Evolutionary conservation across 1,140 invertebrate genomes (phyloP), one percentile per base, ranked within the genome.

Genomic region (Macrocentrus cingulum): DNA sequence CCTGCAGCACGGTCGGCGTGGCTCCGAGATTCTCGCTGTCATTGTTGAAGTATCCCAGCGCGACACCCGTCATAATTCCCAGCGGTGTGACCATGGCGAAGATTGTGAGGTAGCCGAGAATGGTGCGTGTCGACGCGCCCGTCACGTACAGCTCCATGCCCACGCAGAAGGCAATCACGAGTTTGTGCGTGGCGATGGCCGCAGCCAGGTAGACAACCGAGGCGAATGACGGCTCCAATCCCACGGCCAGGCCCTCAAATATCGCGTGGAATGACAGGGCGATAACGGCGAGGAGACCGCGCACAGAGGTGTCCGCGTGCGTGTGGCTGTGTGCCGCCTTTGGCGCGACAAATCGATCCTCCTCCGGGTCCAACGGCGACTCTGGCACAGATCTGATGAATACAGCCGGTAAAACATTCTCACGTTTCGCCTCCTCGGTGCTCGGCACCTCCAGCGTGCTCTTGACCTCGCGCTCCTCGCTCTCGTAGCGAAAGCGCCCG

Each of bases 201-300:
- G 84, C 80, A 34, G 89, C 88, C 29, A 91, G 72, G 36, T 88
- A 85, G 67, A 86, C 84, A 1, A 90, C 83, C 39, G 85, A 85
- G 2, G 79, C 65, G 1, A 83, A 68, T n/a, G 81, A 82, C 1
- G 75, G 78, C 66, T 91, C 89, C 2, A 93, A 72, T 1, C 91
- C 91, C 6, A 93, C 87, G 0, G 91, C 89, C 46, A 93, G 76
- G 0, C 91, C 91, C 75, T 93, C 91, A 72, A 93, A 91, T 8
- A 92, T 83, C 0, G 89, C 88, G 70, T 93, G 91, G 63, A 92
- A 89, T 2, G 89, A 90, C 1, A 93, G 72, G 0, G 91, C 91
- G 36, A 90, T 70, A 8, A 92, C 85, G 1, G 89, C 86, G 23
- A 90, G 59, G 11, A 88, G 65, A 8, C 87, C 84, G 36, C 85